Percentiles rank a stretch among this genome's conserved stretches.
These are phyloP conservation scores for Polietes domitor DNA, from an alignment of 2,888 invertebrate genomes.

Conservation along the genomic window DNA sequence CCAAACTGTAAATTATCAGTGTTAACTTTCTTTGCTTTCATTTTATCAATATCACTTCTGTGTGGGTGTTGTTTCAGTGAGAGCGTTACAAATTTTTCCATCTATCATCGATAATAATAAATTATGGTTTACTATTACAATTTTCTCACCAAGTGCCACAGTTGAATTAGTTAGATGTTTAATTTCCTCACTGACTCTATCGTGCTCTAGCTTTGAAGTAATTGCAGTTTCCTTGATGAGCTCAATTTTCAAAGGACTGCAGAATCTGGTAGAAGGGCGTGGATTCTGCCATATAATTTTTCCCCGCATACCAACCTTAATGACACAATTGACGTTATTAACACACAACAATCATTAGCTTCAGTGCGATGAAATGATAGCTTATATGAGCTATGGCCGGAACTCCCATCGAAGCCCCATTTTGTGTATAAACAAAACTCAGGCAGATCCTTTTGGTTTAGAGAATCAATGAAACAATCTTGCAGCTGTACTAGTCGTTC, in stretches of 20 bases:
- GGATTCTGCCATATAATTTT: too few relatives aligned
- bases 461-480: too few relatives aligned
- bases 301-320: background rate
- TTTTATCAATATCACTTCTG: background rate
- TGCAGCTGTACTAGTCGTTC: too few relatives aligned
- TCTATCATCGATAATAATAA: constrained; percentile 1
- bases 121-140: background rate
- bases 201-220: too few relatives aligned
- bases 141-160: background rate
- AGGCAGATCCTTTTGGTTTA: too few relatives aligned
- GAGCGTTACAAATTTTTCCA: background rate
- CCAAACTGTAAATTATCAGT: background rate
- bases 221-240: too few relatives aligned
- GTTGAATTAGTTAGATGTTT: background rate
- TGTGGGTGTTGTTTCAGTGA: background rate
- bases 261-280: too few relatives aligned
- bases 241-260: too few relatives aligned
- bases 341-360: background rate
- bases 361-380: background rate
- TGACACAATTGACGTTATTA: background rate
- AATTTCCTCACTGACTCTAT: background rate
- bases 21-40: background rate
- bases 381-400: background rate
- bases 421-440: too few relatives aligned
- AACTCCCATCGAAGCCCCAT: too few relatives aligned